Evolutionary conservation across 2,888 invertebrate species (phyloP).

Genomic region (Amblyjoppa fuscipennis): DNA sequence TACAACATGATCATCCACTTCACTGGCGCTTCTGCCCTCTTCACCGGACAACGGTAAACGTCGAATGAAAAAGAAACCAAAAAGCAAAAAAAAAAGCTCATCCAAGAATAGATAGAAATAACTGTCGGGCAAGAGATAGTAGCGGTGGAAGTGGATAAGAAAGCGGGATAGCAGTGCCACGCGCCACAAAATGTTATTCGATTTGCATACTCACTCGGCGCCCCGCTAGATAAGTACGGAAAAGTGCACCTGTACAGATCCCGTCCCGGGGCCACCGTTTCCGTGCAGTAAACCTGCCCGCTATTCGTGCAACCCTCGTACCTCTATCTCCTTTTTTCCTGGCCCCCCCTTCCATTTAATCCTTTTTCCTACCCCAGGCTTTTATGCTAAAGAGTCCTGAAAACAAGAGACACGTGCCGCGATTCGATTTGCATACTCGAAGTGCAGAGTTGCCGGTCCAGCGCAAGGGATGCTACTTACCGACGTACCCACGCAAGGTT

Average conservation of each 20-base stretch:
- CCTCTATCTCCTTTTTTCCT: neutral
- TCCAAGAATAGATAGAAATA: neutral
- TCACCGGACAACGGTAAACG: constrained; percentile 5
- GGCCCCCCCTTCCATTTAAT: neutral
- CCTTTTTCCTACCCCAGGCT: constrained; percentile 6
- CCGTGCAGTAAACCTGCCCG: neutral
- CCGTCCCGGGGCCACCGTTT: neutral
- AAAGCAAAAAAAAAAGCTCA: neutral
- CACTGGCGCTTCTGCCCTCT: neutral
- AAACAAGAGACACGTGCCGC: constrained; percentile 40
- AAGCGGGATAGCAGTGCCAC: constrained; percentile 3
- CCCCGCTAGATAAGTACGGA: constrained; percentile 12
- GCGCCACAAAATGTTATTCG: constrained; percentile 8
- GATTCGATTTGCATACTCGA: constrained; percentile 51
- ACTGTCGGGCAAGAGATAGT: neutral
- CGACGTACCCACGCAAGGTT: neutral
- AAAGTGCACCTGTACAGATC: constrained; percentile 13
- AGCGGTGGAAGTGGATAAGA: constrained; percentile 7
- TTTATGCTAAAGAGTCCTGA: constrained; percentile 8
- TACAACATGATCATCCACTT: neutral
- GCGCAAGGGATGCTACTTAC: constrained; percentile 29
- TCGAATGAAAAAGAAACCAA: neutral
- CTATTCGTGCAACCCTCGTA: neutral
- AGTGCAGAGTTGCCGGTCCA: constrained; percentile 18
- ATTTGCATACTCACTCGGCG: constrained; percentile 26